These are phyloP conservation scores for Glaucopsyche alexis DNA, from an alignment of 2,888 invertebrate species.

Conservation along the genomic window DNA sequence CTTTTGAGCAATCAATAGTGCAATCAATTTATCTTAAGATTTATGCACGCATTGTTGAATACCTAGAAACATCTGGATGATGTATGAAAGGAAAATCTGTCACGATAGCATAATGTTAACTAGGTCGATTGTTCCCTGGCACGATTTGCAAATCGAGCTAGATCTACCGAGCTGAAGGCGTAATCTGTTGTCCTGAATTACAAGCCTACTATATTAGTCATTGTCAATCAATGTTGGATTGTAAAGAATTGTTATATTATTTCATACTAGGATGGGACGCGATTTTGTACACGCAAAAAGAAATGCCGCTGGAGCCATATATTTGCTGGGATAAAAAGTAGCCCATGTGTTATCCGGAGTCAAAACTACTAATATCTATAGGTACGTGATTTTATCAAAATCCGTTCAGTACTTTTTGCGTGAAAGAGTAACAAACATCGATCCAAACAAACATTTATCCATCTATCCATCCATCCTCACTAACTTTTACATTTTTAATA, in stretches of 20 bases:
- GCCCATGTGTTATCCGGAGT: too few species aligned
- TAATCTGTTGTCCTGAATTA: slow-evolving; percentile 3
- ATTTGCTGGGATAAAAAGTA: too few species aligned
- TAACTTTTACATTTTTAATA: too few species aligned
- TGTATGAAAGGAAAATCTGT: slow-evolving; percentile 42
- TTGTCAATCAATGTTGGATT: background rate
- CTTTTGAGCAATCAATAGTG: slow-evolving; percentile 44
- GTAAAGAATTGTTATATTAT: background rate
- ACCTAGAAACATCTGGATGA: slow-evolving; percentile 57
- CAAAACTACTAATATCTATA: too few species aligned
- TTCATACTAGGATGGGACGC: background rate
- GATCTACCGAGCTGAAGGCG: background rate
- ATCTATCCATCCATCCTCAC: too few species aligned
- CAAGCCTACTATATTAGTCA: background rate
- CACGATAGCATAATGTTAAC: slow-evolving; percentile 28
- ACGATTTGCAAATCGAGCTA: slow-evolving; percentile 30
- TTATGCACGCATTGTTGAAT: slow-evolving; percentile 65
- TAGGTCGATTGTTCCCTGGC: slow-evolving; percentile 29
- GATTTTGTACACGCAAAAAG: too few species aligned
- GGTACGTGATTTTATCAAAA: too few species aligned
- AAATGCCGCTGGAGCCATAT: too few species aligned
- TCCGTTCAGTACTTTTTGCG: too few species aligned
- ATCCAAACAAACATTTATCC: too few species aligned
- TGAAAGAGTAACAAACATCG: too few species aligned
- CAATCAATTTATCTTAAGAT: slow-evolving; percentile 65